Percentiles rank a stretch among this genome's conserved stretches.
Evolutionary conservation across 2,888 invertebrate genomes (phyloP).

Genomic region (Limnephilus rhombicus): DNA sequence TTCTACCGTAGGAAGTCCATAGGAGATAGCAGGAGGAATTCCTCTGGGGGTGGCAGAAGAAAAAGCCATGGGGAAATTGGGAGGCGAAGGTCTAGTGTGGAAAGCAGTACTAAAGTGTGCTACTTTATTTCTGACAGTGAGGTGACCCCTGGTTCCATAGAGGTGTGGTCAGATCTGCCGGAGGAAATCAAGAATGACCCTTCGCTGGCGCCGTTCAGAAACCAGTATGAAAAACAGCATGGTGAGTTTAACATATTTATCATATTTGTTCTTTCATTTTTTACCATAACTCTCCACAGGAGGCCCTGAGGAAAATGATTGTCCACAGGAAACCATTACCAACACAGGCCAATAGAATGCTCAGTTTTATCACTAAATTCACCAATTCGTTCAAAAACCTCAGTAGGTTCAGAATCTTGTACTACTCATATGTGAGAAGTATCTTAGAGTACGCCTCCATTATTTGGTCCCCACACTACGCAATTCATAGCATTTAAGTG

Average conservation of each 20-base stretch:
- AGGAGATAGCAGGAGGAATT: background rate
- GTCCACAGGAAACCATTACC: too few species aligned
- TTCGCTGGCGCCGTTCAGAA: slow-evolving; percentile 80
- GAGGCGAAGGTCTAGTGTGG: background rate
- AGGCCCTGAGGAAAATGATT: too few species aligned
- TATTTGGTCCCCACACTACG: too few species aligned
- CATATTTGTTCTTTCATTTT: too few species aligned
- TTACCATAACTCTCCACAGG: too few species aligned
- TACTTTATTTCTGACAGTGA: slow-evolving; percentile 77
- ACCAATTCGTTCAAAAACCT: too few species aligned
- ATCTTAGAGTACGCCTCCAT: too few species aligned
- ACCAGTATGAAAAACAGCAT: slow-evolving; percentile 76
- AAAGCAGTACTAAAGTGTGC: slow-evolving; percentile 68
- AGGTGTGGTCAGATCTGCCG: slow-evolving; percentile 82
- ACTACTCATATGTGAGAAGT: too few species aligned
- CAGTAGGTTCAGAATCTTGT: too few species aligned
- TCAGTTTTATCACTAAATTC: too few species aligned
- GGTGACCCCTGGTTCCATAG: slow-evolving; percentile 79
- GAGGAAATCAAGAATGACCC: slow-evolving; percentile 83
- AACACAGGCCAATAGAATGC: too few species aligned
- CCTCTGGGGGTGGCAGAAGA: background rate
- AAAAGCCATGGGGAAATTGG: background rate
- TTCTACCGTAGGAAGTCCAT: background rate
- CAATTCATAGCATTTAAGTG: too few species aligned
- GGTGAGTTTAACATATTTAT: slow-evolving; percentile 70